Conservation (phyloP, 2,888 invertebrate species). For the Pseudococcus longispinus region DNA sequence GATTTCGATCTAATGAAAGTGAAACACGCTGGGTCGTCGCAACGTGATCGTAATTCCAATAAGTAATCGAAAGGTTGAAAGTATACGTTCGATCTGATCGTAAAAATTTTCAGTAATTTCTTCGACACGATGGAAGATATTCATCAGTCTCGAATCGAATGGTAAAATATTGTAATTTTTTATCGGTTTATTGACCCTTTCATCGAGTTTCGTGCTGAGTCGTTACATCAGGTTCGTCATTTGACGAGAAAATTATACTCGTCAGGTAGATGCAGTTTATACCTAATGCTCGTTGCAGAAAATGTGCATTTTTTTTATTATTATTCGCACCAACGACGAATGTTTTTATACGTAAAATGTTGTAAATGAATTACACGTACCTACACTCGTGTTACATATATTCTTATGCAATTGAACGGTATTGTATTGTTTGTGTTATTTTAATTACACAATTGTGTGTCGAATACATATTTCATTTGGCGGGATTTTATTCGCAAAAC, state of each 20-base stretch:
- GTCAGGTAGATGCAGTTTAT: not conserved
- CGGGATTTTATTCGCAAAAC: not conserved
- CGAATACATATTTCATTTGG: not conserved
- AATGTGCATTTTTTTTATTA: not conserved
- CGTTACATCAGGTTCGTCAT: not conserved
- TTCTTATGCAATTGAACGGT: conserved; percentile 4
- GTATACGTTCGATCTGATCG: not conserved
- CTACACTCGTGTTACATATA: not conserved
- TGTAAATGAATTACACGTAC: not conserved
- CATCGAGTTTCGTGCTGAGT: not conserved
- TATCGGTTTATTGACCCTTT: not conserved
- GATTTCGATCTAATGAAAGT: conserved; percentile 23
- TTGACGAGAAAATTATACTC: not conserved
- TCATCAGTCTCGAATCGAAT: not conserved
- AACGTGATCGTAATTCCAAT: not conserved
- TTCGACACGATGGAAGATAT: not conserved
- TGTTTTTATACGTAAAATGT: not conserved
- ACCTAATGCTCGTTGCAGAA: not conserved
- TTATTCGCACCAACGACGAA: not conserved
- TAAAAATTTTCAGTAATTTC: conserved; percentile 5
- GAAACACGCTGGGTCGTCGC: not conserved
- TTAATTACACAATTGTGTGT: conserved; percentile 28
- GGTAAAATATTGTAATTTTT: not conserved
- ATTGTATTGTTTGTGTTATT: not conserved
- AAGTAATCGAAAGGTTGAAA: not conserved